Base-by-base conservation (phyloP, 64 coral and sea anemone species). In the Stichodactyla mertensii region DNA sequence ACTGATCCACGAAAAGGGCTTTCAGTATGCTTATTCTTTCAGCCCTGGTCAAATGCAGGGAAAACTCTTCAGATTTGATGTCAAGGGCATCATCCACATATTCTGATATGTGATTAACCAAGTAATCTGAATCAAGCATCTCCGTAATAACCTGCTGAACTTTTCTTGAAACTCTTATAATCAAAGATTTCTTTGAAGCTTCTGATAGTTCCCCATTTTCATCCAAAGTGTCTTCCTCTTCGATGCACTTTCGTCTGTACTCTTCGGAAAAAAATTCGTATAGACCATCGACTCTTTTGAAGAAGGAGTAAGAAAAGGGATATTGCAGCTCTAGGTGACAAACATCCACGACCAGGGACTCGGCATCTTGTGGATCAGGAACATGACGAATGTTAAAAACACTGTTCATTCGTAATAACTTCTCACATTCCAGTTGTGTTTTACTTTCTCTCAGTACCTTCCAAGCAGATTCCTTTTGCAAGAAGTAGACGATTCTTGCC, bases 41-140 rank as follows among this genome's bases (percentile, higher is more conserved):
- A 0, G 7, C 16, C 18, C 89, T 86, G 4, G 57, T 61, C 20
- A 94, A 78, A 8, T 55, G 59, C 18, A 77, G 45, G 3, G 84
- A 88, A 71, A 95, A 59, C 55, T 86, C 84, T 86, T 57, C 82
- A 79, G 90, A 82, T 84, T 85, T 87, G 52, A 95, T 84, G 52
- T 92, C 90, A 61, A 95, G 83, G 89, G 86, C 36, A 92, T 95
- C 93, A 55, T 95, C 93, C 61, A 95, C 26, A 57, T 95, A 95
- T 2, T 51, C 54, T 78, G 31, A 56, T 82, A 86, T 92, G 62
- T 87, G 69, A 16, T 52, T 18, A 19, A 77, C 58, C 51, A 92
- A 59, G 82, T 85, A 89, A 18, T 89, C 85, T 28, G 84, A 74
- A 67, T 86, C 64, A 51, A 95, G 51, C 0, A 95, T 79, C 16